Evolutionary conservation across 2,888 invertebrate species (phyloP).

Genomic region (Ichneumon xanthorius): DNA sequence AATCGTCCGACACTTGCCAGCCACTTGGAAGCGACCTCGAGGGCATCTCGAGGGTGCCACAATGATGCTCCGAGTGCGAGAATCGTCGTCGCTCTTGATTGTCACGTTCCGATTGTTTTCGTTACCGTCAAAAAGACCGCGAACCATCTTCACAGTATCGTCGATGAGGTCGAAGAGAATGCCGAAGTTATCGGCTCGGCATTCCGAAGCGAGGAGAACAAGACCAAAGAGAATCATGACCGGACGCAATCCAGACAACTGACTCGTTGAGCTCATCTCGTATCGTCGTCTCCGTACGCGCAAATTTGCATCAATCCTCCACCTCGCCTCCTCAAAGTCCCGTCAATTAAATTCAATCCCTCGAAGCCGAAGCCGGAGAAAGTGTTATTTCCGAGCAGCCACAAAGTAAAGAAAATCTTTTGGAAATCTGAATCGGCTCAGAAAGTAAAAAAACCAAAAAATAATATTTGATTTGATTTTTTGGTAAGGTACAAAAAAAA

Average conservation of each 20-base stretch:
- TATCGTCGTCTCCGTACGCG: background rate
- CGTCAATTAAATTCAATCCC: background rate
- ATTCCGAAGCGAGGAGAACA: background rate
- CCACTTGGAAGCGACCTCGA: background rate
- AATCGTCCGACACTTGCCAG: background rate
- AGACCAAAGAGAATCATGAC: slow-evolving; percentile 1
- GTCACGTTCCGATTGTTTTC: background rate
- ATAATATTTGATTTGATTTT: too few species aligned
- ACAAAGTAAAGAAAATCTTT: background rate
- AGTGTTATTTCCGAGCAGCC: background rate
- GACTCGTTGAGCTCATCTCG: background rate
- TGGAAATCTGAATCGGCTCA: background rate
- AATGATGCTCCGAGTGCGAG: background rate
- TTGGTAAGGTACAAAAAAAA: too few species aligned
- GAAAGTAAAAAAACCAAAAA: background rate
- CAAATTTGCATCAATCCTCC: background rate
- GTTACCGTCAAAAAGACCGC: background rate
- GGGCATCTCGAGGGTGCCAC: background rate
- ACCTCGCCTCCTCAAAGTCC: background rate
- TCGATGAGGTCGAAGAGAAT: background rate
- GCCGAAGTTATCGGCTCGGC: background rate
- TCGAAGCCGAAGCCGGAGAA: background rate
- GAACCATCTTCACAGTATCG: background rate
- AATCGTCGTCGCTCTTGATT: background rate
- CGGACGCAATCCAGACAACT: background rate